A percentile compares a stretch with the other conserved stretches of the same genome.
These are phyloP conservation scores for Mythimna albipuncta DNA, from an alignment of 2,888 invertebrate genomes.

Conservation along the genomic window DNA sequence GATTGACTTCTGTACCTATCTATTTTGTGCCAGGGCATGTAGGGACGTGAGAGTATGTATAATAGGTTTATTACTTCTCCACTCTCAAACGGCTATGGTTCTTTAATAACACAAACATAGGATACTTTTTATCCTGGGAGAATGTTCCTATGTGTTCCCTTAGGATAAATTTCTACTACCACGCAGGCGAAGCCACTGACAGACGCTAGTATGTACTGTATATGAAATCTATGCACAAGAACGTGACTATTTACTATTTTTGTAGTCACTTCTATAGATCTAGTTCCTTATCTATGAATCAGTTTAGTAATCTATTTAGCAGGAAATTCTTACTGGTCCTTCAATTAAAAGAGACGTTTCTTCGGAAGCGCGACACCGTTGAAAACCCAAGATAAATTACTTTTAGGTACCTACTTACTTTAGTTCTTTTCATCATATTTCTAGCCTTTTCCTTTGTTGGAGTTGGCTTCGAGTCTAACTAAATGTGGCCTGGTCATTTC, in stretches of 20 bases:
- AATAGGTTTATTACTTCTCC: no score
- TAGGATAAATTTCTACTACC: no score
- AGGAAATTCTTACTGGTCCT: slow-evolving; percentile 42
- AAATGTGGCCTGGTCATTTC: neutral
- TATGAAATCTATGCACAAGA: slow-evolving; percentile 20
- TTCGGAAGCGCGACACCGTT: slow-evolving; percentile 2
- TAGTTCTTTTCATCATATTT: neutral
- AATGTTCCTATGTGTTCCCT: no score
- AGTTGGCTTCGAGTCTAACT: neutral
- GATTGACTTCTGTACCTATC: no score
- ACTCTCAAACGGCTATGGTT: no score
- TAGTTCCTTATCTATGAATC: slow-evolving; percentile 55
- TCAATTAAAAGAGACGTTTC: slow-evolving; percentile 15
- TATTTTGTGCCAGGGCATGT: no score
- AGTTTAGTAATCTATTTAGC: slow-evolving; percentile 44
- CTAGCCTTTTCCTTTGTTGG: neutral
- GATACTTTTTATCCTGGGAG: no score
- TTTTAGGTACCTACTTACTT: neutral
- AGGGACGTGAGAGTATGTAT: no score
- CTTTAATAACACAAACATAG: no score
- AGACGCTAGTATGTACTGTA: neutral
- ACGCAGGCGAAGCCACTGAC: no score
- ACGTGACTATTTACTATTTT: slow-evolving; percentile 60
- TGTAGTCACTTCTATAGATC: slow-evolving; percentile 34
- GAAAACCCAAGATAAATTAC: slow-evolving; percentile 22